Percentiles rank a stretch among this genome's conserved stretches.
Evolutionary conservation across 2,888 invertebrate species (phyloP).

Genomic region (Chirona hameri): DNA sequence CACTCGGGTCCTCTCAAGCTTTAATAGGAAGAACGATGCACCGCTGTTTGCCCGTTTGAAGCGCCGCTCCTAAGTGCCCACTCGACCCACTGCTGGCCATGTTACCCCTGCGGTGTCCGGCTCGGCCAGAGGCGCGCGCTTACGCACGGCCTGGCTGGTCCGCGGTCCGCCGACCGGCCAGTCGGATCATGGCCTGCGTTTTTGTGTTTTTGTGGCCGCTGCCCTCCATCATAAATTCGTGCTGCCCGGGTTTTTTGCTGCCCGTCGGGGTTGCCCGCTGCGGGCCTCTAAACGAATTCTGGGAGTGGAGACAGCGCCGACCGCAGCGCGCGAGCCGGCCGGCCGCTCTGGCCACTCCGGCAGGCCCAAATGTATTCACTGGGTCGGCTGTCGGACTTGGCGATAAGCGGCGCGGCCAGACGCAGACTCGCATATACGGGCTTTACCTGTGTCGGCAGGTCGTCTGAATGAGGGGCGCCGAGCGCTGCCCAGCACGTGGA

Average conservation of each 20-base stretch:
- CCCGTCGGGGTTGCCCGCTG: not conserved
- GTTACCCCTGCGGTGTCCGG: not conserved
- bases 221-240: conserved; percentile 23
- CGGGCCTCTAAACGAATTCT: not conserved
- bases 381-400: too few relatives aligned
- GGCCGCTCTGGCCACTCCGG: not conserved
- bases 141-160: not conserved
- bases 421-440: too few relatives aligned
- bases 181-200: not conserved
- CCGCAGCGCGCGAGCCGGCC: not conserved
- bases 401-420: too few relatives aligned
- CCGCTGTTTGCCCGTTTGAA: too few relatives aligned
- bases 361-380: not conserved
- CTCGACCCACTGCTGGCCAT: too few relatives aligned
- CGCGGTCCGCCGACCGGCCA: not conserved
- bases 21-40: too few relatives aligned
- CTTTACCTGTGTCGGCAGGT: too few relatives aligned
- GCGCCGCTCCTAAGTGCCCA: too few relatives aligned
- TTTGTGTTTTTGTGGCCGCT: not conserved
- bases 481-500: not conserved
- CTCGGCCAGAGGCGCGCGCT: not conserved
- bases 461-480: too few relatives aligned
- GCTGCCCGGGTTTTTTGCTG: not conserved
- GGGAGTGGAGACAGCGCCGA: not conserved
- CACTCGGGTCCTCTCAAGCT: too few relatives aligned